phyloP scores from a whole-genome alignment of 2,888 invertebrate species.

The Ryuthela nishihirai region DNA sequence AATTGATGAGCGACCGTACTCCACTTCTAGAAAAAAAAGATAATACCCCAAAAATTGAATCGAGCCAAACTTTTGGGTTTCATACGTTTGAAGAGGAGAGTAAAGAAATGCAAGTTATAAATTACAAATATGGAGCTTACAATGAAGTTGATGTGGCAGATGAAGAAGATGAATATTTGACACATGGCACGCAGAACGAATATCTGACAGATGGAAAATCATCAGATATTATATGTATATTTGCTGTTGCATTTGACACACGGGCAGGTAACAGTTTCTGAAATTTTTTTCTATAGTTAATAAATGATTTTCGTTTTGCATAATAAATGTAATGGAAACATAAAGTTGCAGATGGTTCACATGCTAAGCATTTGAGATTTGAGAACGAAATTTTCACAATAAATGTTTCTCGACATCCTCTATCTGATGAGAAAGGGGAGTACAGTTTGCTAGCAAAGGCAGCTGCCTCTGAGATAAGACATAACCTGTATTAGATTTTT shows the following conservation, averaged over 20 bases:
- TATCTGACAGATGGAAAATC: not conserved
- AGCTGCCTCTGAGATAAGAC: no score
- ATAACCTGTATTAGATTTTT: no score
- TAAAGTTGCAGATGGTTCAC: no score
- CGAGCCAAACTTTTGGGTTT: conserved; percentile 19
- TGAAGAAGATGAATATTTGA: conserved; percentile 23
- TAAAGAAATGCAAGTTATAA: conserved; percentile 1
- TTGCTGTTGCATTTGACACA: conserved; percentile 54
- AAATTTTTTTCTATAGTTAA: no score
- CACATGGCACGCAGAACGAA: conserved; percentile 5
- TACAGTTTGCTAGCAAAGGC: no score
- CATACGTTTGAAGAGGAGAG: not conserved
- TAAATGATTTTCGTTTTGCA: no score
- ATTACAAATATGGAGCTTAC: conserved; percentile 10
- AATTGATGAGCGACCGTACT: conserved; percentile 28
- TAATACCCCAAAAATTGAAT: conserved; percentile 21
- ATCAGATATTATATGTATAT: conserved; percentile 48
- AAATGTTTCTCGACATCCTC: no score
- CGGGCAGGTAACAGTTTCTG: conserved; percentile 42
- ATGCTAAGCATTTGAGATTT: no score
- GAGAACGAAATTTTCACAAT: no score
- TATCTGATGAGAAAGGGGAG: no score
- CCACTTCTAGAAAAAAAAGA: conserved; percentile 28
- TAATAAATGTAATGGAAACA: no score
- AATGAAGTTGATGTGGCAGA: conserved; percentile 20